Base-by-base conservation (phyloP, 1,140 invertebrate genomes). In the Bombus soroeensis region DNA sequence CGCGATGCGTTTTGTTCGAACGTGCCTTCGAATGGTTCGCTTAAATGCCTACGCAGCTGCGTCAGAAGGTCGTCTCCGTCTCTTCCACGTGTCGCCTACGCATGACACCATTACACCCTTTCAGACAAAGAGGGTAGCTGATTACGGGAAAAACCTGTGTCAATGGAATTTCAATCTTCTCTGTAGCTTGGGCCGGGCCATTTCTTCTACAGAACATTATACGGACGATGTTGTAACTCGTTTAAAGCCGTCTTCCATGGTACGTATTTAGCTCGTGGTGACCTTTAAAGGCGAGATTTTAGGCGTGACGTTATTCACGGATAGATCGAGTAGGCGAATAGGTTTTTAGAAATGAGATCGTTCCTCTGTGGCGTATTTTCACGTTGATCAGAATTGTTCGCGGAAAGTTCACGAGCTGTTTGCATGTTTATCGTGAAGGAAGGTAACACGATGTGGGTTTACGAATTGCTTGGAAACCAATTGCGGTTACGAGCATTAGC, bases 81-180 rank as follows among this genome's bases (percentile, higher is more conserved):
- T 39, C 41, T 34, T 87, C 88, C 80, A 89, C 88, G 76, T 34
- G 62, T 39, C 66, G 47, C 87, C 88, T 78, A 84, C 73, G 79
- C 68, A 22, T 10, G 71, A n/a, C 80, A 47, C 57, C 41, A 64
- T 85, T 81, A 62, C 64, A 53, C 25, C 37, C 32, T 62, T 37
- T 79, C 25, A 22, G 5, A 28, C n/a, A 18, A 47, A 18, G 6
- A 5, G 78, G 64, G 43, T 73, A 15, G 64, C 34, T 68, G 41
- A 41, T 70, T 78, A 70, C 68, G 32, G 32, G 53, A 73, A 75
- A 87, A 88, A 5, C 57, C 28, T 53, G 18, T 4, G 47, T 32
- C 70, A 72, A 79, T 53, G 64, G 37, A 25, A 64, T 78, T 64
- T 28, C 25, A 41, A 28, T 78, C 39, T 72, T 15, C 28, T 13